These are phyloP conservation scores for Stegodyphus dumicola DNA, from an alignment of 1,140 invertebrate species.

Conservation along the genomic window DNA sequence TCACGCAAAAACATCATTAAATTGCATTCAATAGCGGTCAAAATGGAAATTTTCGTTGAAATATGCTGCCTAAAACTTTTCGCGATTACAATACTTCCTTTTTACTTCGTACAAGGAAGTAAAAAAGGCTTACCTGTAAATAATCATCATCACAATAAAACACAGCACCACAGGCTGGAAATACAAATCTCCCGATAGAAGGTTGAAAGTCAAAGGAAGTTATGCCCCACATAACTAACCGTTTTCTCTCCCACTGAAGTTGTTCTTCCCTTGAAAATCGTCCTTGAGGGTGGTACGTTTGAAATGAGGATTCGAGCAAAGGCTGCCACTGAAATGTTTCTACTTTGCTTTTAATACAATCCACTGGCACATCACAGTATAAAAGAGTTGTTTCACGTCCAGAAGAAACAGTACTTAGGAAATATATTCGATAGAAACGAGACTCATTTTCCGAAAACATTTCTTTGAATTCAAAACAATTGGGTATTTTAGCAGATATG, in stretches of 20 bases:
- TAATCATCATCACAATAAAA: conserved; percentile 80
- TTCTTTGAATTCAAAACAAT: conserved; percentile 60
- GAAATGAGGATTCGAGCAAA: conserved; percentile 80
- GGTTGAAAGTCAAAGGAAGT: conserved; percentile 91
- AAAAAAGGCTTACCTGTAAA: conserved; percentile 32
- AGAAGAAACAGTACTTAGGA: conserved; percentile 84
- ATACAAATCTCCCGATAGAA: conserved; percentile 84
- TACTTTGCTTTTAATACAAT: conserved; percentile 65
- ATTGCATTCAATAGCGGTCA: too few species aligned
- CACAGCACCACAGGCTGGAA: conserved; percentile 87
- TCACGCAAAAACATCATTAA: too few species aligned
- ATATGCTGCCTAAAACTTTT: too few species aligned
- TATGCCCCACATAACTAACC: conserved; percentile 91
- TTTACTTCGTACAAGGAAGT: too few species aligned
- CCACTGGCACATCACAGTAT: conserved; percentile 80
- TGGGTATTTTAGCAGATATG: conserved; percentile 73
- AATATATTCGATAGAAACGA: conserved; percentile 80
- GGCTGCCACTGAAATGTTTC: conserved; percentile 73
- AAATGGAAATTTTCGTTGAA: too few species aligned
- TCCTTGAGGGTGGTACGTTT: conserved; percentile 72
- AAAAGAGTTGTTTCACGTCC: conserved; percentile 89
- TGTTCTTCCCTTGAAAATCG: conserved; percentile 86
- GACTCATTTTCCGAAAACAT: conserved; percentile 48
- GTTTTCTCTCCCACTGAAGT: conserved; percentile 88
- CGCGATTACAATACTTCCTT: too few species aligned